Conservation (phyloP, 2,888 invertebrate species). For the Digitonthophagus gazella region DNA sequence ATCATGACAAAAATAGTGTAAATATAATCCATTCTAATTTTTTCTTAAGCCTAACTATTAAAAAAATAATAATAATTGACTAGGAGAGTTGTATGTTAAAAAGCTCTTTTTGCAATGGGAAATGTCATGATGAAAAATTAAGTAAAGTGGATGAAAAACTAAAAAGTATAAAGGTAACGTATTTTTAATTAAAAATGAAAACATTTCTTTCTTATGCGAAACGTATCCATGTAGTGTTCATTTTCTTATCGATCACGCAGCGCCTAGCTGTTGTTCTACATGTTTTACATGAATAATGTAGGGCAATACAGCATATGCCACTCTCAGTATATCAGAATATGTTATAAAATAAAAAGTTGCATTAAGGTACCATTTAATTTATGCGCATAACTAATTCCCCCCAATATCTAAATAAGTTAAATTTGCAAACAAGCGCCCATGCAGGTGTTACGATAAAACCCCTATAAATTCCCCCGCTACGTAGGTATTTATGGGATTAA, state of each 20-base stretch:
- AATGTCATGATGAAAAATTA: not conserved
- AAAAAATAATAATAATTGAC: too few relatives aligned
- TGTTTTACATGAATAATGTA: not conserved
- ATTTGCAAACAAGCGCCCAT: constrained; percentile 12
- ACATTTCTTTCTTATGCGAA: not conserved
- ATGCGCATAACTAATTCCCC: constrained; percentile 8
- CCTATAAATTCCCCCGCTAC: constrained; percentile 5
- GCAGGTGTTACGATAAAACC: constrained; percentile 11
- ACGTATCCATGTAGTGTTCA: not conserved
- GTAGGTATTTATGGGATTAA: constrained; percentile 2
- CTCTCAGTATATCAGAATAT: not conserved
- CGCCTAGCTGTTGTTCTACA: not conserved
- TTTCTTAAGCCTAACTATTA: too few relatives aligned
- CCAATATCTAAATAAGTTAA: constrained; percentile 10
- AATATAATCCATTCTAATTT: too few relatives aligned
- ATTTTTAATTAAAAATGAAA: not conserved
- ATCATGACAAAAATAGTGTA: too few relatives aligned
- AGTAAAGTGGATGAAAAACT: not conserved
- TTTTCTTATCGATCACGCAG: not conserved
- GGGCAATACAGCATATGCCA: not conserved
- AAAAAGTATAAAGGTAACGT: not conserved
- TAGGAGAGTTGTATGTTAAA: too few relatives aligned
- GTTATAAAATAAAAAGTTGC: constrained; percentile 1
- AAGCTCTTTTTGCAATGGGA: too few relatives aligned
- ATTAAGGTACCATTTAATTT: not conserved